These are phyloP conservation scores for Butastur rufipennis DNA, from an alignment of 2,113 vertebrate species.

Conservation along the genomic window DNA sequence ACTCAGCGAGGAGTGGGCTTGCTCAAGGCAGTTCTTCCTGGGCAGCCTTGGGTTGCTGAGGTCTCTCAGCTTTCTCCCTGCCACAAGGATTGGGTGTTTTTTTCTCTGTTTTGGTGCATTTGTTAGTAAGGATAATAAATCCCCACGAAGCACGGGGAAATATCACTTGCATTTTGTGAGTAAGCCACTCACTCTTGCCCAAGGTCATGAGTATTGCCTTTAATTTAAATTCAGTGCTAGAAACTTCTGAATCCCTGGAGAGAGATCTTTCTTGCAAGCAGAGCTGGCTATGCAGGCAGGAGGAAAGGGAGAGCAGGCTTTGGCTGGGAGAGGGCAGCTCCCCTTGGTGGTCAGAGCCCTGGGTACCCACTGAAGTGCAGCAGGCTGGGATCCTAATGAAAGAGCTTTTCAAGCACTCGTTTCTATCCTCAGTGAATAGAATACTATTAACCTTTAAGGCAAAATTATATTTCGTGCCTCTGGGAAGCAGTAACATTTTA, in stretches of 20 bases:
- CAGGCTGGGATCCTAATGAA: neutral
- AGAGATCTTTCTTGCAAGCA: neutral
- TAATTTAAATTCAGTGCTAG: neutral
- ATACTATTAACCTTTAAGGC: constrained; percentile 73
- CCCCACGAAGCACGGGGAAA: neutral
- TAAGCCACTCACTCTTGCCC: neutral
- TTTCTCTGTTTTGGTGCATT: neutral
- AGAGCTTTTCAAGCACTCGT: constrained; percentile 22
- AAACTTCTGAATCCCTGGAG: neutral
- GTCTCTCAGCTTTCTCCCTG: neutral
- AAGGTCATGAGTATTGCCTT: neutral
- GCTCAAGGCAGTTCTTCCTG: neutral
- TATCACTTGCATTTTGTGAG: neutral
- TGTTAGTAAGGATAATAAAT: neutral
- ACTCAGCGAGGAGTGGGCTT: neutral
- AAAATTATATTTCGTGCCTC: constrained; percentile 66
- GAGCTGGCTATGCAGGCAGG: neutral
- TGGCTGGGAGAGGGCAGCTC: neutral
- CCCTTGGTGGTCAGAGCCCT: neutral
- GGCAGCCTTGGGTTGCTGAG: neutral
- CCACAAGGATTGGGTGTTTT: neutral
- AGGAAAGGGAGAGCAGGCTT: neutral
- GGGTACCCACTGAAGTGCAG: neutral
- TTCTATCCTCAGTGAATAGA: constrained; percentile 35
- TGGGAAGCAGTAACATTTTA: constrained; percentile 70